Evolutionary conservation across 2,888 invertebrate genomes (phyloP), one percentile per base, ranked within the genome.

Genomic region (Villa cingulata): DNA sequence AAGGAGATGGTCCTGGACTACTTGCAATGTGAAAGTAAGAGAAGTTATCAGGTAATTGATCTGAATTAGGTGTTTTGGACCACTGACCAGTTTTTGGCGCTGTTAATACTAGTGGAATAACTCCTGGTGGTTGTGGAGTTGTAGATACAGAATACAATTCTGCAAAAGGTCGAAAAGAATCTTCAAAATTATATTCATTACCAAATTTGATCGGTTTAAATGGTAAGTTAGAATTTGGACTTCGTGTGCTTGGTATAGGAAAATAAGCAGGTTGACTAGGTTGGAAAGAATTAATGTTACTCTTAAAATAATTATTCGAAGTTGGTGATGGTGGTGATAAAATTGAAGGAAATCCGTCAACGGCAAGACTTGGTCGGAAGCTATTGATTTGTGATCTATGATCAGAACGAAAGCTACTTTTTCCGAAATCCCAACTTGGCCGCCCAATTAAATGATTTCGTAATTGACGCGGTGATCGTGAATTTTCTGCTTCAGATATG

Each of bases 1-100:
- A 38, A 32, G 53, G 34, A 34, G 54, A n/a, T 46, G 37, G 23
- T 41, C 39, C 48, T 51, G 46, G 48, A 58, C 41, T 45, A 18
- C 41, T 49, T 29, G 48, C 68, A 43, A 70, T 55, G 54, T 70
- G 70, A 49, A 68, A 72, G 51, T 68, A 70, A 3, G 69, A 63
- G 56, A 65, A 72, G 51, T 68, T 71, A 4, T 62, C 59, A 9
- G 54, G 56, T 44, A 46, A 40, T 14, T 36, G 37, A 4, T 48
- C 45, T 27, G 34, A 36, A n/a, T 40, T 2, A 5, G 46, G 36
- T n/a, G 17, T 39, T 23, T 46, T 40, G 40, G 53, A 59, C 9
- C 60, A 64, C 1, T 59, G 56, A 36, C 62, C 57, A 1, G 63
- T 63, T 6, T 59, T 56, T 47, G 65, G 62, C 45, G 61, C 61